Evolutionary conservation across 2,113 vertebrate genomes (phyloP).

Genomic region (Peromyscus maniculatus): DNA sequence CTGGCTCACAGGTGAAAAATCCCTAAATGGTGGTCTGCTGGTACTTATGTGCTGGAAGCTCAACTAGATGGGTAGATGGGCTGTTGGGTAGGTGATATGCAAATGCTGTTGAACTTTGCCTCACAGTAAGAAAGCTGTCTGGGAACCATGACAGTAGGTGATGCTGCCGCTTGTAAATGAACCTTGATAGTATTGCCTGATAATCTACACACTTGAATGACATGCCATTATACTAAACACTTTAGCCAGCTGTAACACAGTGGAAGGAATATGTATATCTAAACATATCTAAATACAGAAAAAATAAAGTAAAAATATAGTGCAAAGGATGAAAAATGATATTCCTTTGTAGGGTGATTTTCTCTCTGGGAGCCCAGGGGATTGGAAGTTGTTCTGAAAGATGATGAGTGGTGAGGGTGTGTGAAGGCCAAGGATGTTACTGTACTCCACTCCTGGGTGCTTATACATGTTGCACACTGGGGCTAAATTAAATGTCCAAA

Average conservation of each 20-base stretch:
- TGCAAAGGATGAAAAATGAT: background rate
- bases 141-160: background rate
- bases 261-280: background rate
- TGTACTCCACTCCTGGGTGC: background rate
- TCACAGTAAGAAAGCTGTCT: background rate
- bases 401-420: background rate
- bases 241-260: background rate
- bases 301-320: background rate
- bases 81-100: background rate
- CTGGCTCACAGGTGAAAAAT: background rate
- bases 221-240: background rate
- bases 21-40: background rate
- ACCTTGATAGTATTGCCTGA: background rate
- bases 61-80: background rate
- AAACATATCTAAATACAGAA: background rate
- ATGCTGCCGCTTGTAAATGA: background rate
- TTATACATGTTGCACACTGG: background rate
- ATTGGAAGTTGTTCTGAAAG: background rate
- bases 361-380: background rate
- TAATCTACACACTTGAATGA: background rate
- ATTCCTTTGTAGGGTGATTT: background rate
- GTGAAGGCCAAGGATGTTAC: background rate
- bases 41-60: background rate
- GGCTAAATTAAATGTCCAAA: background rate
- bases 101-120: background rate